These are phyloP conservation scores for Epinotia brunnichana DNA, from an alignment of 2,888 invertebrate species.

Conservation along the genomic window DNA sequence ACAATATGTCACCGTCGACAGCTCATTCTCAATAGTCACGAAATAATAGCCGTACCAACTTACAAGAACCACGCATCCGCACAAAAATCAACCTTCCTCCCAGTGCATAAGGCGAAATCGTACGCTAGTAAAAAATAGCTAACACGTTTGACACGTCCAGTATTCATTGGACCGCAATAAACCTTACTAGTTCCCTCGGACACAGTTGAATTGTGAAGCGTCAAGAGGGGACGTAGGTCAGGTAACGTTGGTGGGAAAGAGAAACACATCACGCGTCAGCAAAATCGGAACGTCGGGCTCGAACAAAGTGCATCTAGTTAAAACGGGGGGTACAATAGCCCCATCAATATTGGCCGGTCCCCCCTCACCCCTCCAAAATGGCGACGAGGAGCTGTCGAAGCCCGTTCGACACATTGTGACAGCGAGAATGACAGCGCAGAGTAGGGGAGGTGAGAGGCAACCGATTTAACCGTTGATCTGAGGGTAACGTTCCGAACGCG, in stretches of 20 bases:
- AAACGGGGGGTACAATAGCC: constrained; percentile 65
- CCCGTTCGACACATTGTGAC: constrained; percentile 57
- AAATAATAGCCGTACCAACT: constrained; percentile 63
- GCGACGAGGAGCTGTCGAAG: constrained; percentile 56
- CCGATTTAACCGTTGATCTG: neutral
- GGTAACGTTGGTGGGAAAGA: constrained; percentile 56
- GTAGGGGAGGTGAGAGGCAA: constrained; percentile 32
- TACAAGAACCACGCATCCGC: constrained; percentile 24
- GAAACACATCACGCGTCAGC: constrained; percentile 77
- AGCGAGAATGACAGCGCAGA: constrained; percentile 47
- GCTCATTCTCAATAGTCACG: constrained; percentile 75
- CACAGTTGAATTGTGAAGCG: constrained; percentile 18
- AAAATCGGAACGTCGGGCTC: constrained; percentile 67
- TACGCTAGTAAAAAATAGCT: constrained; percentile 52
- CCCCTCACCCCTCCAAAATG: constrained; percentile 59
- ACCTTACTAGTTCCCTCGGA: constrained; percentile 12
- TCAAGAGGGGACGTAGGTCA: constrained; percentile 52
- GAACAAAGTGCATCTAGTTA: constrained; percentile 79
- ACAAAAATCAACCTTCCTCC: constrained; percentile 52
- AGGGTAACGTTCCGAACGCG: too few species aligned
- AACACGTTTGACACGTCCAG: constrained; percentile 56
- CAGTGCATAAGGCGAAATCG: constrained; percentile 43
- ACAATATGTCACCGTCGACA: constrained; percentile 79
- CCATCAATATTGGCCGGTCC: constrained; percentile 71
- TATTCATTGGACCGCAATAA: constrained; percentile 53